Base-by-base conservation (phyloP, 2,888 invertebrate genomes). In the Choristoneura rosaceana region DNA sequence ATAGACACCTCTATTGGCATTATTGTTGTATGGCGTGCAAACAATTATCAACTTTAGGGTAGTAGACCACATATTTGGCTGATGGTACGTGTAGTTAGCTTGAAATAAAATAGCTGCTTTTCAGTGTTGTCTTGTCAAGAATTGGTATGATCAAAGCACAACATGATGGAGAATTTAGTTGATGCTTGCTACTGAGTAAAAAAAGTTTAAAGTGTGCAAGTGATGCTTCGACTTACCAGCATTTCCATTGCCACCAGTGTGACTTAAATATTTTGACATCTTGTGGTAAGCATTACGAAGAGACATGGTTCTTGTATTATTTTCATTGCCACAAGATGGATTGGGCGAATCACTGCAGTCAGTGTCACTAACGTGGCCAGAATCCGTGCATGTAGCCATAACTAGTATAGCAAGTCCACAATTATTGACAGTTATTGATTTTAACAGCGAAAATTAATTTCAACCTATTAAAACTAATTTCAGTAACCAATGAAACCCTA, bases 271-370 rank as follows among this genome's bases (percentile, higher is more conserved):
- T 67, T 78, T 79, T 4, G 81, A 80, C 77, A 81, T 75, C 69
- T 77, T 79, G 38, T 80, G 73, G 60, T 81, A 81, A 5, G 82
- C 81, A 12, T 78, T 77, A 10, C 79, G 74, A 15, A 81, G 60
- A 3, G 78, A 79, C 45, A 76, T 62, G 2, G 79, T 47, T 55
- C 66, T 75, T 9, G 75, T 73, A 55, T 66, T 65, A 63, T 63
- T 71, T 15, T 73, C 74, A 58, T 69, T 73, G 17, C 58, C 68
- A 14, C 71, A 70, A 9, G 76, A 69, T 25, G 73, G 66, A 59
- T 74, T 65, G 34, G 74, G 69, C 14, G 69, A 52, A n/a, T 71
- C 58, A 60, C 45, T 66, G 82, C 61, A 68, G 52, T 70, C 74
- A 55, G 69, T 73, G 58, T 78, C 78, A 61, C 75, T 78, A 25